Conservation (phyloP, 2,888 invertebrate species). For the Ptilodon capucinus region DNA sequence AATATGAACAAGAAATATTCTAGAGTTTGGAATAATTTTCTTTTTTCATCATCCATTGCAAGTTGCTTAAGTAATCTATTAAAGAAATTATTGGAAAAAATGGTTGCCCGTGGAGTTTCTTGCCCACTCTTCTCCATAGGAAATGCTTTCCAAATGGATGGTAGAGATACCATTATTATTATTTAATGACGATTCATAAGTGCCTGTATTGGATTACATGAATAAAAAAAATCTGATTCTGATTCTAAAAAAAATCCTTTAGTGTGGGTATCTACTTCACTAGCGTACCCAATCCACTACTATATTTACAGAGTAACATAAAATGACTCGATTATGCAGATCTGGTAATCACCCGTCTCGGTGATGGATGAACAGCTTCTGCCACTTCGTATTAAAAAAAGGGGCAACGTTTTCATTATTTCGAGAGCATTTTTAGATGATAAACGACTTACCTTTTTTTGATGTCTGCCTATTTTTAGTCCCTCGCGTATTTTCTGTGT, state of each 20-base stretch:
- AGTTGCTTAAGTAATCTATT: too few relatives aligned
- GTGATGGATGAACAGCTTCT: constrained; percentile 41
- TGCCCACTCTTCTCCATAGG: too few relatives aligned
- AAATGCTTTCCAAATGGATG: too few relatives aligned
- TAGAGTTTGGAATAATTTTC: not conserved
- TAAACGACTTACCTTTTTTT: constrained; percentile 49
- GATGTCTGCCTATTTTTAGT: constrained; percentile 32
- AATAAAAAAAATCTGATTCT: too few relatives aligned
- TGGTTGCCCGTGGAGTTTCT: too few relatives aligned
- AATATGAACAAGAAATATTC: constrained; percentile 11
- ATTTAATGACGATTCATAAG: too few relatives aligned
- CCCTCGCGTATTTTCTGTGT: constrained; percentile 26
- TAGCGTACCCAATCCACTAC: not conserved
- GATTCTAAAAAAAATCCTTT: too few relatives aligned
- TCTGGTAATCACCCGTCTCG: constrained; percentile 17
- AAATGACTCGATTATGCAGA: constrained; percentile 39
- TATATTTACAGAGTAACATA: constrained; percentile 13
- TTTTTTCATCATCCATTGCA: too few relatives aligned
- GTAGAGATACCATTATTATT: too few relatives aligned
- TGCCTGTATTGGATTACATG: too few relatives aligned
- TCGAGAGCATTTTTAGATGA: constrained; percentile 43
- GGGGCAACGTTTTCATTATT: constrained; percentile 42
- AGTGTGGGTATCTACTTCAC: too few relatives aligned
- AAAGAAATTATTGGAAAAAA: too few relatives aligned
- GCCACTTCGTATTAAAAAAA: constrained; percentile 35